phyloP scores from a whole-genome alignment of 2,888 invertebrate species.

The Salticus scenicus region DNA sequence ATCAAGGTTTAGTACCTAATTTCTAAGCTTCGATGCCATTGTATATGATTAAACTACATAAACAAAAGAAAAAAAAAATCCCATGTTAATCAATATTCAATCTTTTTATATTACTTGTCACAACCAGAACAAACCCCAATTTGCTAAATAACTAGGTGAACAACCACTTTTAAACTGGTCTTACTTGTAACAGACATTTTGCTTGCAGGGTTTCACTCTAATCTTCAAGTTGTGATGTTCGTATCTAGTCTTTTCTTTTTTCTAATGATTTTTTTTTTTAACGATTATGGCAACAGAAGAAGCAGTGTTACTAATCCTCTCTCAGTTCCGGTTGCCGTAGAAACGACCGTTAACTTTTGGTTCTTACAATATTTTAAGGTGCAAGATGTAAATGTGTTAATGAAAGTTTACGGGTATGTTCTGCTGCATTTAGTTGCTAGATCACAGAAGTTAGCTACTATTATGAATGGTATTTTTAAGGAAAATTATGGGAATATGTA shows the following conservation, averaged over 20 bases:
- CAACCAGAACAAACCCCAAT: background rate
- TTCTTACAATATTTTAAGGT: constrained; percentile 4
- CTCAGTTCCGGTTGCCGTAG: constrained; percentile 14
- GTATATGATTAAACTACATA: too few species aligned
- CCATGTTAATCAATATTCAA: background rate
- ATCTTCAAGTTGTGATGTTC: background rate
- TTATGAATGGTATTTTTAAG: background rate
- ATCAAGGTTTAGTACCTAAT: too few species aligned
- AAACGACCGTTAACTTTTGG: background rate
- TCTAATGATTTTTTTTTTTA: background rate
- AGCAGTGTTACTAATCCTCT: constrained; percentile 17
- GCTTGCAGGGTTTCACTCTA: background rate
- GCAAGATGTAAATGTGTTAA: background rate
- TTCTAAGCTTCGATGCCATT: too few species aligned
- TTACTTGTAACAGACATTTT: background rate
- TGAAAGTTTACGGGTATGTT: constrained; percentile 12
- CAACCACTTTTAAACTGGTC: background rate
- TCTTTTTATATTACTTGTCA: background rate
- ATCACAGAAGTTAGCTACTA: background rate
- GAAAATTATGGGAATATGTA: background rate
- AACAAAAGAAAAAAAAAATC: background rate
- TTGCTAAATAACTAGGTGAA: background rate
- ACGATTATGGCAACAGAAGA: constrained; percentile 6
- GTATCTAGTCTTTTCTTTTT: background rate
- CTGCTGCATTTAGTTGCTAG: background rate